Conservation (phyloP, 2,113 vertebrate species). For the Tyrannus savana region DNA sequence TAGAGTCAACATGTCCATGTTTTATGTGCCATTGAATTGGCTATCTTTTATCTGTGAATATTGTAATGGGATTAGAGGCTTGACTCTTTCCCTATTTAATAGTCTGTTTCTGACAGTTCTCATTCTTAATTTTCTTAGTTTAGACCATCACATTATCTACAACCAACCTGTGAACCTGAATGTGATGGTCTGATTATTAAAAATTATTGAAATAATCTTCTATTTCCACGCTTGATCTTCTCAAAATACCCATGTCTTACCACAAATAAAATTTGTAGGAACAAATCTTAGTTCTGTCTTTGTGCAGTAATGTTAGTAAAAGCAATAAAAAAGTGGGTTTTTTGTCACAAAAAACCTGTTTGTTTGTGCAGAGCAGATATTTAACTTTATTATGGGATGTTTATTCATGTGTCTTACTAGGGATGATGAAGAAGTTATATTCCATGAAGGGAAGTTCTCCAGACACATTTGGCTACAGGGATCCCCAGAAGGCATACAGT, state of each 20-base stretch:
- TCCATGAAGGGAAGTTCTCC: constrained; percentile 12
- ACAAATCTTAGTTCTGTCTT: neutral
- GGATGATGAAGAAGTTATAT: neutral
- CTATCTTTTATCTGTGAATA: neutral
- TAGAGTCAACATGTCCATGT: constrained; percentile 7
- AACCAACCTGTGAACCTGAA: constrained; percentile 6
- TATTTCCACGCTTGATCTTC: neutral
- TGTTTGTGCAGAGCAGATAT: neutral
- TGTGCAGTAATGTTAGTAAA: constrained; percentile 10
- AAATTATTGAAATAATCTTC: constrained; percentile 47
- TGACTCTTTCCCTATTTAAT: neutral
- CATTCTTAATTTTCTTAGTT: constrained; percentile 18
- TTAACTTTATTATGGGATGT: neutral
- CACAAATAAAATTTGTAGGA: constrained; percentile 18
- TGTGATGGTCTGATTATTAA: constrained; percentile 8
- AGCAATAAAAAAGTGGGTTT: neutral
- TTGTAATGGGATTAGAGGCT: neutral
- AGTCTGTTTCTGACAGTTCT: constrained; percentile 5
- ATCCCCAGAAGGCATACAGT: constrained; percentile 5
- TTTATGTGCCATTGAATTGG: neutral
- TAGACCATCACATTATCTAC: neutral
- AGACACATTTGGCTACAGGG: constrained; percentile 9
- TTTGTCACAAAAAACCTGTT: neutral
- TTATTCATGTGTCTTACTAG: neutral
- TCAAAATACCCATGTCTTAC: neutral